Evolutionary conservation across 2,888 invertebrate species (phyloP).

Genomic region (Tromatobia lineatoria): DNA sequence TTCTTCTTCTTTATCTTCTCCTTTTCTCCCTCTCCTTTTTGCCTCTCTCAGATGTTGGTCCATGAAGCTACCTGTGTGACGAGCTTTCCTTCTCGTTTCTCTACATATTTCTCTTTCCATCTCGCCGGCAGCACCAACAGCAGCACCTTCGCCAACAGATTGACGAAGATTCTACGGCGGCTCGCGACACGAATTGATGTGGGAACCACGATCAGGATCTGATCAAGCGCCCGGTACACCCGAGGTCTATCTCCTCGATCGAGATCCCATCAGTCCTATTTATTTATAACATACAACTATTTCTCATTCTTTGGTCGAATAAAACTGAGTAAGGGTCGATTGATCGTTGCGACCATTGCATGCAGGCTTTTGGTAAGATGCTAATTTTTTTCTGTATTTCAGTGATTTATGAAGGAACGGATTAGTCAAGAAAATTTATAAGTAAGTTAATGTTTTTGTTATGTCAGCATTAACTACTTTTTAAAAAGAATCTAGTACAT

Average conservation of each 20-base stretch:
- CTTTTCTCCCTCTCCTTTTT: conserved; percentile 20
- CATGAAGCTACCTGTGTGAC: conserved; percentile 54
- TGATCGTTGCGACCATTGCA: not conserved
- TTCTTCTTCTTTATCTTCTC: conserved; percentile 15
- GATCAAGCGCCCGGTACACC: conserved; percentile 38
- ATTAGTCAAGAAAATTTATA: not conserved
- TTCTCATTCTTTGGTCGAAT: conserved; percentile 30
- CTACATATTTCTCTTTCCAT: conserved; percentile 45
- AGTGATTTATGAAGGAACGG: not conserved
- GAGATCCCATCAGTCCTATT: conserved; percentile 56
- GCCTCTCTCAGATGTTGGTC: conserved; percentile 57
- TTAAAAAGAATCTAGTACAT: too few species aligned
- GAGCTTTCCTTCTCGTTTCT: conserved; percentile 54
- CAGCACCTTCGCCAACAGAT: conserved; percentile 64
- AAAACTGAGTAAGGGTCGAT: not conserved
- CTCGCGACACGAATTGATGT: conserved; percentile 75
- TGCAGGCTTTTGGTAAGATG: not conserved
- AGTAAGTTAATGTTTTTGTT: too few species aligned
- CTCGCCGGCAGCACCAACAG: conserved; percentile 47
- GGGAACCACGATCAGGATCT: conserved; percentile 70
- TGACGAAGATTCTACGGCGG: conserved; percentile 70
- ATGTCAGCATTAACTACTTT: too few species aligned
- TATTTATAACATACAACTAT: conserved; percentile 48
- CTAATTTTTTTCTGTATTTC: not conserved
- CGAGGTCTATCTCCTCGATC: conserved; percentile 35